Percentiles rank a stretch among this genome's conserved stretches.
These are phyloP conservation scores for Sitobion miscanthi DNA, from an alignment of 1,140 invertebrate species.

Conservation along the genomic window DNA sequence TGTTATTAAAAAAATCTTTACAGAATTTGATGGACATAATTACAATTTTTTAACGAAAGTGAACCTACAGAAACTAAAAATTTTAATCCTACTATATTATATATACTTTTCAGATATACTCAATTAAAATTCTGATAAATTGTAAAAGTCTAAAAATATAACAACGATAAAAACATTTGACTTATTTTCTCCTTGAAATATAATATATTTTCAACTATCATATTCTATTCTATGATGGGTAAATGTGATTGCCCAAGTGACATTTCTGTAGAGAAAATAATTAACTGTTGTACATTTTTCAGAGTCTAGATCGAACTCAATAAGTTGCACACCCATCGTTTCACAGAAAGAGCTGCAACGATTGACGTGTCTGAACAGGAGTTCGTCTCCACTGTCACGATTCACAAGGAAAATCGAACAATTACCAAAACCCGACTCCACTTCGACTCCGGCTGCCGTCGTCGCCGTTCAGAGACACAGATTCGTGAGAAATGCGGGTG, in stretches of 20 bases:
- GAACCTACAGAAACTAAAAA: not conserved
- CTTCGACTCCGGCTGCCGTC: not conserved
- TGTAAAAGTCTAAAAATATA: not conserved
- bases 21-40: too few relatives aligned
- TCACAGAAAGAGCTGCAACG: slow-evolving; percentile 35
- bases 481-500: not conserved
- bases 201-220: not conserved
- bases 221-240: too few relatives aligned
- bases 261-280: not conserved
- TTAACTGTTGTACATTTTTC: not conserved
- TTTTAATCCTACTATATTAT: not conserved
- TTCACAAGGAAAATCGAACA: not conserved
- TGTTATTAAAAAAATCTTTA: too few relatives aligned
- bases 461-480: not conserved
- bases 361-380: slow-evolving; percentile 14
- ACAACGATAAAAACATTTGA: not conserved
- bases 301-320: slow-evolving; percentile 45
- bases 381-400: slow-evolving; percentile 36
- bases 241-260: not conserved
- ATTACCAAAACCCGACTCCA: not conserved
- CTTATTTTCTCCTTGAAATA: not conserved
- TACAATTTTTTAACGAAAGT: too few relatives aligned
- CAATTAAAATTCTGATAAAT: not conserved
- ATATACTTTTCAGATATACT: not conserved
- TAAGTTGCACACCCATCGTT: slow-evolving; percentile 20